Conservation (phyloP, 2,797 vertebrate genomes). For the Microctenopoma stevenorrisi region DNA sequence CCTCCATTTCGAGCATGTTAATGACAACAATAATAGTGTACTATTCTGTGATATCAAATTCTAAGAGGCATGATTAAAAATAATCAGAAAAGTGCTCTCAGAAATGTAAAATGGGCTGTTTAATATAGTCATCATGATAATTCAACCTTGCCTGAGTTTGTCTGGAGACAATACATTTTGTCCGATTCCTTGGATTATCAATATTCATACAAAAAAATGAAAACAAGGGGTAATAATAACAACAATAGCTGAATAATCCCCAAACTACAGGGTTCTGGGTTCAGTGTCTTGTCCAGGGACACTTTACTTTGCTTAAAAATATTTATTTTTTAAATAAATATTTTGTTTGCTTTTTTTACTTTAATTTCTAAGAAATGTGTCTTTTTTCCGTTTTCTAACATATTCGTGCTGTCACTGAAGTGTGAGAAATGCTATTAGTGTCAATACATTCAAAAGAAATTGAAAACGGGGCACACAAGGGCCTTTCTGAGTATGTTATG, state of each 20-base stretch:
- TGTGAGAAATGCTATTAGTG: conserved; percentile 42
- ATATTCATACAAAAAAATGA: not conserved
- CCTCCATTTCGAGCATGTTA: too few relatives aligned
- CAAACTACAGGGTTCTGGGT: too few relatives aligned
- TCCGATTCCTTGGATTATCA: conserved; percentile 2
- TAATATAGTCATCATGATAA: conserved; percentile 4
- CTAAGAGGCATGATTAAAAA: conserved; percentile 55
- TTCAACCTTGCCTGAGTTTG: conserved; percentile 12
- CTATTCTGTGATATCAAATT: conserved; percentile 42
- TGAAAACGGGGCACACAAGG: conserved; percentile 12
- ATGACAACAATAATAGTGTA: conserved; percentile 26
- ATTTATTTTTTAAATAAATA: too few relatives aligned
- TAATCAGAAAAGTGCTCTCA: conserved; percentile 29
- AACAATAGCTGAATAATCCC: too few relatives aligned
- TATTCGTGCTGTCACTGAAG: conserved; percentile 2
- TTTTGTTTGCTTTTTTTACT: conserved; percentile 6
- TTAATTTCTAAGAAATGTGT: conserved; percentile 38
- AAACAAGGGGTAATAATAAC: too few relatives aligned
- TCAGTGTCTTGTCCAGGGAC: too few relatives aligned
- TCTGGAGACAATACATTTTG: conserved; percentile 2
- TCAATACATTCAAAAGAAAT: conserved; percentile 32
- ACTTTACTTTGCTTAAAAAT: too few relatives aligned
- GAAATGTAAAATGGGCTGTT: conserved; percentile 25
- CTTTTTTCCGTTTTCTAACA: conserved; percentile 27
- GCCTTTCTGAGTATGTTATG: conserved; percentile 9